Evolutionary conservation across 2,888 invertebrate species (phyloP), one percentile per base, ranked within the genome.

Genomic region (Blastobasis lacticolella): DNA sequence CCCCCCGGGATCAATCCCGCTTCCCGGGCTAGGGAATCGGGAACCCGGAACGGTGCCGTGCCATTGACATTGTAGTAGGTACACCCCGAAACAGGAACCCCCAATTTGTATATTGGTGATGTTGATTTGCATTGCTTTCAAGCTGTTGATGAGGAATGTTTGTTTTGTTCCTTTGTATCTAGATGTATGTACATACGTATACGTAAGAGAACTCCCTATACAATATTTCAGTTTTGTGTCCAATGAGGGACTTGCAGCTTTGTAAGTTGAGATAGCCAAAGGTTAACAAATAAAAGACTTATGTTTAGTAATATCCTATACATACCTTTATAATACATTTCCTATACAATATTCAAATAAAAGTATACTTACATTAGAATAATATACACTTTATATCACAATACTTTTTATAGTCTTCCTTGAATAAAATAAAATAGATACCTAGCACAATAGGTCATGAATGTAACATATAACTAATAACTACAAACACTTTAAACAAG

Each of bases 391-490:
- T 72, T 69, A 81, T 86, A 86, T 86, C 86, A 86, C 86, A 86
- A 83, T 86, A 86, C 75, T 84, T 80, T 56, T 74, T 23, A 70
- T 76, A 84, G 81, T 83, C 82, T 82, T 82, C 75, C 75, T 71
- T 70, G 68, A 69, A 70, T 68, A 48, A 54, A 23, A 23, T 23
- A 23, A 23, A 23, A 23, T 23, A 23, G 23, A 23, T 23, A 23
- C 23, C 23, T 23, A 23, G 23, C 23, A 23, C 23, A 23, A 23
- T 23, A 23, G 23, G 23, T 23, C 23, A 23, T 23, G 23, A 23
- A 23, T 23, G 23, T 23, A 23, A 23, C 23, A 23, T 23, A 23
- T 23, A 23, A 23, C 23, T 23, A 23, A 23, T 23, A 1, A 23
- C 23, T 23, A 23, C 23, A 23, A 23, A 2, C 23, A 23, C 23